Conservation (phyloP, 1,140 invertebrate genomes). For the Danaus melanippus region DNA sequence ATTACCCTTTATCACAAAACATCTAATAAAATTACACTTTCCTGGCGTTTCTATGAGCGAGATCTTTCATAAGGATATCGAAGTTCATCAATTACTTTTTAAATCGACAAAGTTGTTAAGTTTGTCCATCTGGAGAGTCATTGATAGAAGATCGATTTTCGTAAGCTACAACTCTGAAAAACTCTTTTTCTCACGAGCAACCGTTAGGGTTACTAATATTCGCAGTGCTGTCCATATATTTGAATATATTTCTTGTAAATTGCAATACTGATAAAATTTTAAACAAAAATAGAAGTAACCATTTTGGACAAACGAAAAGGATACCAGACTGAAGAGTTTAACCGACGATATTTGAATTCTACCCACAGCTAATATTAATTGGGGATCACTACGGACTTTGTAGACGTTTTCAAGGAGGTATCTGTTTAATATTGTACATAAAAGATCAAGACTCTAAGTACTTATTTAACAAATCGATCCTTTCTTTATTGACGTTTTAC, state of each 20-base stretch:
- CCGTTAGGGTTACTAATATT: conserved; percentile 27
- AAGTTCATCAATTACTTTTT: conserved; percentile 26
- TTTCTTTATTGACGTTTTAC: conserved; percentile 16
- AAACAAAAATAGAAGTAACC: conserved; percentile 21
- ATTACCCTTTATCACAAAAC: background rate
- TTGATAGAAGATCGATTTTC: conserved; percentile 40
- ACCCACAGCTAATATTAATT: conserved; percentile 26
- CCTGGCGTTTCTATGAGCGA: conserved; percentile 16
- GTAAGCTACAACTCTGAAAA: conserved; percentile 35
- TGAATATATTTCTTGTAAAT: conserved; percentile 29
- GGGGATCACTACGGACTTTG: conserved; percentile 24
- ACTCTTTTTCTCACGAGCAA: conserved; percentile 26
- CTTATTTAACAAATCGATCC: conserved; percentile 9
- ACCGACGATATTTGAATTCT: conserved; percentile 24
- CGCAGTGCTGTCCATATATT: conserved; percentile 29
- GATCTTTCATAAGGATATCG: conserved; percentile 24
- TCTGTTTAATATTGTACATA: conserved; percentile 28
- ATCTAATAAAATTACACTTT: conserved; percentile 9
- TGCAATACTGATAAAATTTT: conserved; percentile 28
- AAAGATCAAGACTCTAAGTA: conserved; percentile 21
- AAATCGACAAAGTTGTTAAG: conserved; percentile 23
- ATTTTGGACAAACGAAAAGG: conserved; percentile 21
- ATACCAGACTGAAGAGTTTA: conserved; percentile 23
- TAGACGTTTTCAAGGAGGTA: conserved; percentile 25
- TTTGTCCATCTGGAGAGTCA: conserved; percentile 31